Base-by-base conservation (phyloP, 1,140 invertebrate genomes). In the Saccostrea cuccullata region DNA sequence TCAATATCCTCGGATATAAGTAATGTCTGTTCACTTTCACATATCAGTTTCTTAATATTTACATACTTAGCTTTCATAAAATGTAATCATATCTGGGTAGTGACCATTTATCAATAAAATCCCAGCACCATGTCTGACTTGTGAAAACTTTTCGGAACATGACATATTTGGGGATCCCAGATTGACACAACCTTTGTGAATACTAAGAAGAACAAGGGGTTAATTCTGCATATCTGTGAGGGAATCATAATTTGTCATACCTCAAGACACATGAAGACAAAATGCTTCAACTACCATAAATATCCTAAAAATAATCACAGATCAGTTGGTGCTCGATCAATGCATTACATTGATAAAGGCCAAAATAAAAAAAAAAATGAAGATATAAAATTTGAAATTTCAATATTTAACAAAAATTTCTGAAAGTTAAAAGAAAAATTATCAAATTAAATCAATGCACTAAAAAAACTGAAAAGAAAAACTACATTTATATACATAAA, bases 201-300 rank as follows among this genome's bases (percentile, higher is more conserved):
- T 26, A 77, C 26, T 77, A 26, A 77, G 26, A 77, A 5, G 26
- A 77, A 77, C 70, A 15, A 77, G 9, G 12, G 70, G 70, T 30
- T 77, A 77, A 77, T 77, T 77, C 70, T 77, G 26, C 70, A 30
- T 77, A 26, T 77, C 70, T 77, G 13, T 77, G 70, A 2, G 23
- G 70, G 13, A 77, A 77, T 77, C 70, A 77, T 77, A 77, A 77
- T 77, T 77, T 77, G 30, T 77, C 70, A 77, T 77, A 77, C 26
- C 70, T 36, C 70, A 26, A 77, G 13, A 77, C 30, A 77, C 70
- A 77, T 77, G 30, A 77, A 64, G 30, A 77, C 70, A 30, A 77
- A 36, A 77, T 77, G 70, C 23, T 77, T 77, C 26, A 77, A 77
- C 23, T 77, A 77, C 70, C 70, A 15, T 77, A 77, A 77, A 77